phyloP scores from a whole-genome alignment of 2,113 vertebrate genomes.

The Calonectris borealis region DNA sequence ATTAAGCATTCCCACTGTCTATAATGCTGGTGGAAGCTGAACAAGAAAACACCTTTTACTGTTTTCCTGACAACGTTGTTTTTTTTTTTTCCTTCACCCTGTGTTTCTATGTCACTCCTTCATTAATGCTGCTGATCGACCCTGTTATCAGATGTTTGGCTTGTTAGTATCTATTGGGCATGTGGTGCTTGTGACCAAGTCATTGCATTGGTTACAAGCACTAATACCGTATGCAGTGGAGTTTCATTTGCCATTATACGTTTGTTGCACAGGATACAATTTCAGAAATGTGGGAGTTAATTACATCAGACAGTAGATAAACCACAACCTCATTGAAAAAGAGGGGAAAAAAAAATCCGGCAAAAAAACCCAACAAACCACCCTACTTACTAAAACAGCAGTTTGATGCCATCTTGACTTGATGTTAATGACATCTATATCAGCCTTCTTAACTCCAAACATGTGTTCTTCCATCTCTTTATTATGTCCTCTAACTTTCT shows the following conservation, averaged over 20 bases:
- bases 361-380: background rate
- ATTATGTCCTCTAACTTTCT: background rate
- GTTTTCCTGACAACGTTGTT: background rate
- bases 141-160: background rate
- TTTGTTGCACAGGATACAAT: background rate
- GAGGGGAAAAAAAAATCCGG: background rate
- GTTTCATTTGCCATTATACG: background rate
- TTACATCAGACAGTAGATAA: background rate
- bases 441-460: background rate
- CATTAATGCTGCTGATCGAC: background rate
- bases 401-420: background rate
- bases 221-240: background rate
- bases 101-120: background rate
- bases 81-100: background rate
- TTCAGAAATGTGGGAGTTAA: background rate
- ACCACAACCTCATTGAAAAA: background rate
- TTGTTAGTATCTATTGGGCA: background rate
- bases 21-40: background rate
- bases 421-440: background rate
- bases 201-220: background rate
- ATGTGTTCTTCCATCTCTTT: conserved; percentile 3
- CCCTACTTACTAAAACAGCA: background rate
- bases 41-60: background rate
- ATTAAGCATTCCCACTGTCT: background rate
- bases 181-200: background rate